Base-by-base conservation (phyloP, 2,797 vertebrate species). In the Danio albolineatus region DNA sequence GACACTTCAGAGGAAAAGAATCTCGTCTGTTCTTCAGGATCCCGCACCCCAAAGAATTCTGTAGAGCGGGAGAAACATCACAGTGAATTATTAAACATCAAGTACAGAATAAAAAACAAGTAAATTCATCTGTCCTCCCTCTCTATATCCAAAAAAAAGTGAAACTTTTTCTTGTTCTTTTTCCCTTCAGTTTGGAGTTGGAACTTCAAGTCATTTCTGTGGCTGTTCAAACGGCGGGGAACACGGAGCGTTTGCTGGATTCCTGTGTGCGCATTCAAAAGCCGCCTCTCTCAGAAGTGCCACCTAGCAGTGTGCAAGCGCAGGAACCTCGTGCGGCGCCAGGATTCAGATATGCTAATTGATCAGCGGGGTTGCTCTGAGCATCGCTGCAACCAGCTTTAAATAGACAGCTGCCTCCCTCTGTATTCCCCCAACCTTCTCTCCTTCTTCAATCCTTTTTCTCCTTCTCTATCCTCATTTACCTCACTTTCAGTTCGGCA, bases 271-370 rank as follows among this genome's bases (percentile, higher is more conserved):
- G 44, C 88, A 89, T 91, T 95, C 93, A 94, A 94, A 94, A 92
- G 90, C 89, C 79, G 84, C 86, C 83, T 89, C 91, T 90, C 86
- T 95, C 92, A 94, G 94, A 95, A 93, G 93, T 94, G 92, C 93
- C 93, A 94, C 94, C 94, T 94, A 93, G 93, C 93, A 93, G 94
- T 89, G 89, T 90, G 90, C 90, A 79, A 90, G 91, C 89, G 89
- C 90, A 88, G 91, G 92, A 87, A 90, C 90, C 91, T 73, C 78
- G 83, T 76, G 92, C 91, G 91, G 91, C 87, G 90, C 90, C 90
- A 93, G 93, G 92, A 95, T 94, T 94, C 93, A 92, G 92, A 94
- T 95, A 95, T 95, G 94, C 92, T 93, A 95, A 95, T 95, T 89
- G 86, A 92, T 90, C 94, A 95, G 93, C 93, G 84, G 94, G 94